Evolutionary conservation across 2,888 invertebrate species (phyloP), one percentile per base, ranked within the genome.

Genomic region (Ochropleura plecta): DNA sequence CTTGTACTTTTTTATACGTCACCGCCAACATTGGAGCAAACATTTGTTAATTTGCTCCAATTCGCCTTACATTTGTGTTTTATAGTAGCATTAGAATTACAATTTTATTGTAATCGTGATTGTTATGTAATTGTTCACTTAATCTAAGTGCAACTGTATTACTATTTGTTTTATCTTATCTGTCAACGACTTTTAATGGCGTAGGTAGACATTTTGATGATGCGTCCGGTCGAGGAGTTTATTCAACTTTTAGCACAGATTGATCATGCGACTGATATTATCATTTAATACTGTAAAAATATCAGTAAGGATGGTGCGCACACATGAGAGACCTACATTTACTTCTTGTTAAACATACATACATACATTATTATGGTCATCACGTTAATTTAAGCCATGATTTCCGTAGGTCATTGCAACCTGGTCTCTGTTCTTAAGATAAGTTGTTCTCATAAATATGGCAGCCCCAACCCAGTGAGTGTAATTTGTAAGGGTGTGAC

Each of bases 1-100:
- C 88, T 88, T 88, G 87, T 89, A 92, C 66, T 78, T 86, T 83
- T 84, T 76, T 81, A 73, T 78, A 88, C 84, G 82, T 88, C 84
- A 86, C 80, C 46, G 44, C 88, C 83, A 90, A 88, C 76, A 68
- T 88, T 90, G 68, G 87, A 40, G 53, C 86, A 78, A 89, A 88
- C 74, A 66, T 87, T 89, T 75, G 89, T 48, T n/a, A 55, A 66
- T 70, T 72, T 59, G 69, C 10, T 48, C 76, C 74, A 83, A 65
- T 59, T 64, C 18, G 63, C 40, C 30, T 75, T 71, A 71, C 62
- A 83, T 82, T 79, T 73, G 68, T 62, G 59, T 83, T 81, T 44
- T 71, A 70, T 59, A 68, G 77, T 67, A 63, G 79, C 66, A 77
- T 74, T 81, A 63, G 73, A 79, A 79, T 73, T 78, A 71, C 65